phyloP scores from a whole-genome alignment of 2,888 invertebrate genomes.

The Synanthedon formicaeformis region DNA sequence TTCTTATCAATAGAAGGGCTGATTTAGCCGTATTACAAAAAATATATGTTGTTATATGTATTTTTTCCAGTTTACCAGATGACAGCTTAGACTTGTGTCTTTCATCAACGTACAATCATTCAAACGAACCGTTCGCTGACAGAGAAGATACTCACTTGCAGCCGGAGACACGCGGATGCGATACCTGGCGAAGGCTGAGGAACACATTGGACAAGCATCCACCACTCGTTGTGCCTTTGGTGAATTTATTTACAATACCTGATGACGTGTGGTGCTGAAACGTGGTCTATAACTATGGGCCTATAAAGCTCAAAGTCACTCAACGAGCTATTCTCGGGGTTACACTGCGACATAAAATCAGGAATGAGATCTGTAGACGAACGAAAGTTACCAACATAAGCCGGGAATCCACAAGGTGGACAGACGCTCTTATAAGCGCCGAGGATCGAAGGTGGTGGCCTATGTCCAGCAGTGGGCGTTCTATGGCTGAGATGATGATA shows the following conservation, averaged over 20 bases:
- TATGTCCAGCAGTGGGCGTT: not conserved
- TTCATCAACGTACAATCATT: slow-evolving; percentile 76
- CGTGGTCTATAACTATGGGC: too few relatives aligned
- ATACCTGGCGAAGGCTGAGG: slow-evolving; percentile 76
- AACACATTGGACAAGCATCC: slow-evolving; percentile 70
- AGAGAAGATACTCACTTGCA: slow-evolving; percentile 75
- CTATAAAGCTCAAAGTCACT: too few relatives aligned
- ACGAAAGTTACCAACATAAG: too few relatives aligned
- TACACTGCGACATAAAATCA: too few relatives aligned
- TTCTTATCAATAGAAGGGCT: not conserved
- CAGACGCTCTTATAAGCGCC: too few relatives aligned
- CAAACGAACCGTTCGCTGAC: slow-evolving; percentile 73
- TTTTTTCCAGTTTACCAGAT: slow-evolving; percentile 60
- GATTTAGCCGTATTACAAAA: not conserved
- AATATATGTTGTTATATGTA: not conserved
- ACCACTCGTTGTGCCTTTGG: slow-evolving; percentile 53
- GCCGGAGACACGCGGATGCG: slow-evolving; percentile 73
- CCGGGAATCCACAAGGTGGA: too few relatives aligned
- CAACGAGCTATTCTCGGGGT: too few relatives aligned
- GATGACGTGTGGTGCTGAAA: too few relatives aligned
- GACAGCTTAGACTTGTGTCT: slow-evolving; percentile 79
- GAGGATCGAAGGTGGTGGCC: too few relatives aligned
- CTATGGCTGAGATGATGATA: too few relatives aligned
- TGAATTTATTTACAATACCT: slow-evolving; percentile 16
- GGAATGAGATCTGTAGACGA: too few relatives aligned